phyloP scores from a whole-genome alignment of 2,888 invertebrate genomes.

The Ypsolopha sequella region DNA sequence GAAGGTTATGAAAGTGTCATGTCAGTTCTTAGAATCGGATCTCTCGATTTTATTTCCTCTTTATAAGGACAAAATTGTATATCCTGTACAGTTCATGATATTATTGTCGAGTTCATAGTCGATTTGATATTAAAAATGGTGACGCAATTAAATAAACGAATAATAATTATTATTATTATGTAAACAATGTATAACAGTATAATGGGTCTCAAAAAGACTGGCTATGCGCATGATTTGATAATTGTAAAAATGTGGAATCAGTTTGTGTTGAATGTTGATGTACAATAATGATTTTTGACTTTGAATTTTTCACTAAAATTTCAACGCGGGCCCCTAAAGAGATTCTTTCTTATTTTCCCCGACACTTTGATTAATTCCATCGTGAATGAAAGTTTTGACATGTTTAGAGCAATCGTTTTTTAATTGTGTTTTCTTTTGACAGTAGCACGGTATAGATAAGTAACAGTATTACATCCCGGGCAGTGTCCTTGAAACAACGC shows the following conservation, averaged over 20 bases:
- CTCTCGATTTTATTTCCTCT: too few species aligned
- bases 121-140: conserved; percentile 23
- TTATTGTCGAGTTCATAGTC: conserved; percentile 15
- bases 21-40: background rate
- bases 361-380: too few species aligned
- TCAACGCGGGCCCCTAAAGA: background rate
- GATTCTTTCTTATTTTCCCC: background rate
- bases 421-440: too few species aligned
- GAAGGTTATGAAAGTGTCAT: background rate
- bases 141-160: background rate
- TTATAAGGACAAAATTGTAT: conserved; percentile 2
- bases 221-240: conserved; percentile 10
- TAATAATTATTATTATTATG: conserved; percentile 6
- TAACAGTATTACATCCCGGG: too few species aligned
- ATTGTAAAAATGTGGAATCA: conserved; percentile 6
- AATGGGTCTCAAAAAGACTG: conserved; percentile 22
- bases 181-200: conserved; percentile 13
- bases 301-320: background rate
- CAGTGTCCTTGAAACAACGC: too few species aligned
- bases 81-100: conserved; percentile 27
- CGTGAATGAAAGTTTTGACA: too few species aligned
- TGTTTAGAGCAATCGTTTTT: too few species aligned
- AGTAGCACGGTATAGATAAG: too few species aligned
- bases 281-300: conserved; percentile 4
- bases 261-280: background rate